Evolutionary conservation across 2,888 invertebrate genomes (phyloP).

Genomic region (Mimumesa dahlbomi): DNA sequence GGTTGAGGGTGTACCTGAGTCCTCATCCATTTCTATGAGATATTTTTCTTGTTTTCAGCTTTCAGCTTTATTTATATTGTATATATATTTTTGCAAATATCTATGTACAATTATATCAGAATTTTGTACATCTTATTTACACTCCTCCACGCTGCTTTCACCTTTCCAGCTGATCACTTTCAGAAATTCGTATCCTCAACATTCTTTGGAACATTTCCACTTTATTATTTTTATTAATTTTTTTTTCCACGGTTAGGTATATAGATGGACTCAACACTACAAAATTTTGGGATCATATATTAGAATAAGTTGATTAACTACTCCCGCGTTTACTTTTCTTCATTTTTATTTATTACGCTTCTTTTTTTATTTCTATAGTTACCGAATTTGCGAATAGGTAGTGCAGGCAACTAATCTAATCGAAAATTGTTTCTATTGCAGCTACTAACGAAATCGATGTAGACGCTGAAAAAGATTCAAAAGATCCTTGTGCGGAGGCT

Average conservation of each 20-base stretch:
- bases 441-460: constrained; percentile 79
- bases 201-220: not conserved
- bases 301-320: not conserved
- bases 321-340: not conserved
- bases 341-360: not conserved
- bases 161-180: not conserved
- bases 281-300: not conserved
- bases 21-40: not conserved
- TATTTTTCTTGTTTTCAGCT: constrained; percentile 6
- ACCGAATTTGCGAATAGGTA: not conserved
- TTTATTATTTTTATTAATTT: not conserved
- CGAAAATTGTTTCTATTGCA: constrained; percentile 31
- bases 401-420: not conserved
- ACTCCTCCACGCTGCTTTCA: not conserved
- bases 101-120: constrained; percentile 1
- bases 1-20: not conserved
- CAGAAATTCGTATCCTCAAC: not conserved
- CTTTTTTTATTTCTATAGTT: not conserved
- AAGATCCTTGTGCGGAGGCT: constrained; percentile 83
- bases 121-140: constrained; percentile 1
- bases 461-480: constrained; percentile 71
- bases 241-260: too few relatives aligned
- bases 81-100: not conserved
- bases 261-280: not conserved
- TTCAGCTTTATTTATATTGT: constrained; percentile 23